These are phyloP conservation scores for Neodiprion fabricii DNA, from an alignment of 1,140 invertebrate species.

Conservation along the genomic window DNA sequence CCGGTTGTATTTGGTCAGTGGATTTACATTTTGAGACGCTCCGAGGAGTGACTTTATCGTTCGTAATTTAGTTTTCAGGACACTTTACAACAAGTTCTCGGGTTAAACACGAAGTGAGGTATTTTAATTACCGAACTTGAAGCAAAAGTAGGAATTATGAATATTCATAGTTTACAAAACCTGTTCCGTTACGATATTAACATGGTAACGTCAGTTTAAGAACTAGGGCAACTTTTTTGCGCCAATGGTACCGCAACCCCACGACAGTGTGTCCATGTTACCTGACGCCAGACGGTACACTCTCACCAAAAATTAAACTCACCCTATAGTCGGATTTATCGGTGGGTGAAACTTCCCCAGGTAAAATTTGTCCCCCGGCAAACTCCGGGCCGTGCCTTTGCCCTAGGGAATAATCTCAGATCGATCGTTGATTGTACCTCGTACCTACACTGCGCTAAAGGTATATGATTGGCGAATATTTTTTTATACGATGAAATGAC, in stretches of 20 bases:
- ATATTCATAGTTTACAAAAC: constrained; percentile 8
- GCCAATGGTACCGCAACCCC: constrained; percentile 41
- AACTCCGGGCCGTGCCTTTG: background rate
- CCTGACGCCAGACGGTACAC: constrained; percentile 46
- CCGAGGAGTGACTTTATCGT: too few species aligned
- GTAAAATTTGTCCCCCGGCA: background rate
- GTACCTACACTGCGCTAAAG: too few species aligned
- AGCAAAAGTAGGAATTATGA: background rate
- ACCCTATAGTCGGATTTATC: background rate
- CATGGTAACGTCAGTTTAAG: background rate
- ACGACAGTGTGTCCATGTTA: constrained; percentile 38
- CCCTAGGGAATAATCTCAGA: background rate
- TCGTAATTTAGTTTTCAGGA: too few species aligned
- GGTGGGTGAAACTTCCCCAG: background rate
- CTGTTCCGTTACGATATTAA: background rate
- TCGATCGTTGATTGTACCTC: too few species aligned
- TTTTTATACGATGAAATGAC: too few species aligned
- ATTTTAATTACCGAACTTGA: too few species aligned
- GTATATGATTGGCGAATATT: too few species aligned
- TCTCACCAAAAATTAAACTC: constrained; percentile 12
- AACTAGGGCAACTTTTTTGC: constrained; percentile 23
- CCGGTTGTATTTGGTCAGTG: too few species aligned
- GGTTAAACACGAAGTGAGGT: too few species aligned
- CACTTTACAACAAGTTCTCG: too few species aligned
- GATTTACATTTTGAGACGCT: too few species aligned